Evolutionary conservation across 2,113 vertebrate species (phyloP).

Genomic region (Saimiri boliviensis): DNA sequence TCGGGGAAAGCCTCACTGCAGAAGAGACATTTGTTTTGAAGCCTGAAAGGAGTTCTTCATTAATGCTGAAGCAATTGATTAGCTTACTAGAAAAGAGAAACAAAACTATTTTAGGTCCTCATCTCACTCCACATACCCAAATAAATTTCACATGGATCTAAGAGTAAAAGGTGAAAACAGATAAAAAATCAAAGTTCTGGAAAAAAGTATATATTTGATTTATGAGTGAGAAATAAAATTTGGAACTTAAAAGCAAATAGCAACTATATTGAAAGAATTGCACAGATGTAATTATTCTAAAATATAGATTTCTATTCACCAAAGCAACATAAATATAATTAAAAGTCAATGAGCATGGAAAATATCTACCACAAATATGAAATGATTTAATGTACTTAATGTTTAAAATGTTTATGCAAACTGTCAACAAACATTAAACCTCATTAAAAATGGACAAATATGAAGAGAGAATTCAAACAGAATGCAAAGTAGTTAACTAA

Average conservation of each 20-base stretch:
- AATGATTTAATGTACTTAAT: not conserved
- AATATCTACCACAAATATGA: not conserved
- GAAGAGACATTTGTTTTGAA: not conserved
- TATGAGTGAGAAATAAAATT: not conserved
- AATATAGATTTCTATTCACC: not conserved
- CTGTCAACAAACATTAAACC: not conserved
- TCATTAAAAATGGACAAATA: not conserved
- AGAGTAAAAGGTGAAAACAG: not conserved
- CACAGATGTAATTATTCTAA: not conserved
- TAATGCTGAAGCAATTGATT: not conserved
- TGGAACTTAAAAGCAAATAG: conserved; percentile 25
- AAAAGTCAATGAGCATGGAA: not conserved
- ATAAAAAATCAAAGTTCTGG: not conserved
- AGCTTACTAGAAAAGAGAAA: not conserved
- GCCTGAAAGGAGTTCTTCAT: not conserved
- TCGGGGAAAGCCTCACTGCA: not conserved
- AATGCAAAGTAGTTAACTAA: not conserved
- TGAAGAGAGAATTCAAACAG: not conserved
- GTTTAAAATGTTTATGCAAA: not conserved
- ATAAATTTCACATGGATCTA: not conserved
- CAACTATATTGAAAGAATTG: not conserved
- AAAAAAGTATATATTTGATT: not conserved
- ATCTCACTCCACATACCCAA: not conserved
- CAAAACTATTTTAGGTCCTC: not conserved
- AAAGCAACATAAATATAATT: not conserved